phyloP scores from a whole-genome alignment of 2,888 invertebrate genomes.

The Idaea biselata region DNA sequence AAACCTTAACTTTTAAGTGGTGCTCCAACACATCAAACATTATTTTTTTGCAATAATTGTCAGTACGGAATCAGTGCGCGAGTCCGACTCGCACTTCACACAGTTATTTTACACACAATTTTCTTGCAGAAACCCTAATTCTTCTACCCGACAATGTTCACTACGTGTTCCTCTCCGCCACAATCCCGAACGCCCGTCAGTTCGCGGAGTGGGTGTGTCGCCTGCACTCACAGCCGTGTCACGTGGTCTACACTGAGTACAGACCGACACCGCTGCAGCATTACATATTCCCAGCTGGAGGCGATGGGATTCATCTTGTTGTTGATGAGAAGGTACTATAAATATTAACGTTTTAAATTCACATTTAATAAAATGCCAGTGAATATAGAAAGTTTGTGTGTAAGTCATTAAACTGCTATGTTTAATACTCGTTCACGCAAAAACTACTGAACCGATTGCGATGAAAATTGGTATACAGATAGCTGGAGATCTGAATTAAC shows the following conservation, averaged over 20 bases:
- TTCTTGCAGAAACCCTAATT: constrained; percentile 91
- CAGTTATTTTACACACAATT: neutral
- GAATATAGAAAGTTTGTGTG: too few species aligned
- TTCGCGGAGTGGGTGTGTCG: constrained; percentile 97
- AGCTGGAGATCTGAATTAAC: too few species aligned
- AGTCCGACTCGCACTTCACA: neutral
- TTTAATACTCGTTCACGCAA: too few species aligned
- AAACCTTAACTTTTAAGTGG: too few species aligned
- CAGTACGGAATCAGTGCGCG: neutral
- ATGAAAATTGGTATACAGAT: too few species aligned
- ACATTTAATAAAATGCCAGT: too few species aligned
- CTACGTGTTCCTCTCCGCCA: constrained; percentile 99
- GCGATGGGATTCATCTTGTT: constrained; percentile 97
- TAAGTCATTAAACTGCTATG: too few species aligned
- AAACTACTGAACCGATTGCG: too few species aligned
- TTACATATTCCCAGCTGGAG: constrained; percentile 98
- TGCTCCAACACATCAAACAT: too few species aligned
- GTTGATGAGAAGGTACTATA: constrained; percentile 90
- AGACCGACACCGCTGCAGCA: constrained; percentile 98
- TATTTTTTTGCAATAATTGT: neutral
- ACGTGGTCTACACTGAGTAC: constrained; percentile 99
- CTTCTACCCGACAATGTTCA: constrained; percentile 98
- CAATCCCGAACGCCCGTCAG: constrained; percentile 99
- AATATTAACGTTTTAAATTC: neutral
- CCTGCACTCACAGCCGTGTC: constrained; percentile 97